These are phyloP conservation scores for Elephantulus edwardii DNA, from an alignment of 2,113 vertebrate species.

Conservation along the genomic window DNA sequence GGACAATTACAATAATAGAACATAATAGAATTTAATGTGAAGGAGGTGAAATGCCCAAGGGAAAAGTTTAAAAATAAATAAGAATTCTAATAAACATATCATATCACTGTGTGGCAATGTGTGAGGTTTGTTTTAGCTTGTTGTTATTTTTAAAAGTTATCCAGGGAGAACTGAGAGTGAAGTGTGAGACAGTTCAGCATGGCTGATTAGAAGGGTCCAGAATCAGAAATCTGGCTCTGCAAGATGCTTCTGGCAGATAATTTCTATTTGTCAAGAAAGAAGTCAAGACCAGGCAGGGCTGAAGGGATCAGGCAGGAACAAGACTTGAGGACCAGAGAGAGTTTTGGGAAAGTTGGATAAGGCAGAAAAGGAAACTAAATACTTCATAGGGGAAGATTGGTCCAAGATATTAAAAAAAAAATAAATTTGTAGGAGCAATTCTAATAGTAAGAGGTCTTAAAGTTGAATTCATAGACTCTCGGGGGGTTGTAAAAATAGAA, in stretches of 20 bases:
- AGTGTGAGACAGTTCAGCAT: not conserved
- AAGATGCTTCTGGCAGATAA: not conserved
- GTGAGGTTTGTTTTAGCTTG: not conserved
- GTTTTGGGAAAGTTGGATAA: not conserved
- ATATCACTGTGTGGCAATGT: not conserved
- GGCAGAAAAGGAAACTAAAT: not conserved
- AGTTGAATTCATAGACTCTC: not conserved
- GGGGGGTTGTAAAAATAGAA: too few species aligned
- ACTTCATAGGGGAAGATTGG: not conserved
- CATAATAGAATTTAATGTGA: not conserved
- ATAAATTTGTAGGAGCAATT: not conserved
- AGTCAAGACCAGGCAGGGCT: not conserved
- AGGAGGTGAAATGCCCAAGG: not conserved
- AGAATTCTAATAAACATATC: conserved; percentile 1
- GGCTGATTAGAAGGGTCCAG: not conserved
- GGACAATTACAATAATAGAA: conserved; percentile 40
- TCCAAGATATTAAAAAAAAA: not conserved
- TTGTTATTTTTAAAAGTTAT: not conserved
- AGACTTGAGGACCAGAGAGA: not conserved
- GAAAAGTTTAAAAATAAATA: conserved; percentile 51
- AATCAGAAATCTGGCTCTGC: not conserved
- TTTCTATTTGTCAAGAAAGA: not conserved
- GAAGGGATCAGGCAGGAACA: not conserved
- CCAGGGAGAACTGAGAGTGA: not conserved
- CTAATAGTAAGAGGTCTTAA: not conserved